Evolutionary conservation across 1,140 invertebrate genomes (phyloP), one percentile per base, ranked within the genome.

Genomic region (Calycopis cecrops): DNA sequence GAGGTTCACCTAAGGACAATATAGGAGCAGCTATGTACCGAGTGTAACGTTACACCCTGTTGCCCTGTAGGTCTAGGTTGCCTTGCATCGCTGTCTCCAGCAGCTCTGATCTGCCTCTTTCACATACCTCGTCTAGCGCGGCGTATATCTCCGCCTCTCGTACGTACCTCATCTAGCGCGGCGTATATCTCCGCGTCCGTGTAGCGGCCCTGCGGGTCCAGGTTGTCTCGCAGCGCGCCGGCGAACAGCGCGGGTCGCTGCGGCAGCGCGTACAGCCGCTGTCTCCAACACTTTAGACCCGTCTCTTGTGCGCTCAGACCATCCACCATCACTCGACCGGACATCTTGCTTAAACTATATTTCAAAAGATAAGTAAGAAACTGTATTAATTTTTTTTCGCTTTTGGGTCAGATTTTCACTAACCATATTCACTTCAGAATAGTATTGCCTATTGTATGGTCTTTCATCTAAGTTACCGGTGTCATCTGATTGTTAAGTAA

Each of bases 191-290:
- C 73, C 6, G 89, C 85, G 65, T 94, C 93, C 10, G 69, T 78
- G 67, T 91, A 89, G 12, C 83, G 59, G 4, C 85, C 74, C 71
- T 91, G 91, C 0, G 93, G 93, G 82, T 94, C 93, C 10, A 95
- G 78, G 77, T 94, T 94, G 65, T 91, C 90, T 7, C 93, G 70
- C 14, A 93, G 68, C 9, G 88, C 86, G 11, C 91, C 92, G 12
- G 90, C 91, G 78, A 94, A 94, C 11, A 94, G 73, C 21, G 94
- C 90, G 11, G 93, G 92, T 4, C 89, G 90, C 82, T 94, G 93
- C 18, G 93, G 93, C 61, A 94, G 91, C 35, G 94, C 93, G 7
- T 92, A 92, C 33, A 94, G 83, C 12, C 89, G 87, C 11, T 84
- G 79, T 8, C 93, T 77, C 53, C 94, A 88, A 38, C 90, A 79